Conservation (phyloP, 2,888 invertebrate genomes). For the Calameuta idolon region DNA sequence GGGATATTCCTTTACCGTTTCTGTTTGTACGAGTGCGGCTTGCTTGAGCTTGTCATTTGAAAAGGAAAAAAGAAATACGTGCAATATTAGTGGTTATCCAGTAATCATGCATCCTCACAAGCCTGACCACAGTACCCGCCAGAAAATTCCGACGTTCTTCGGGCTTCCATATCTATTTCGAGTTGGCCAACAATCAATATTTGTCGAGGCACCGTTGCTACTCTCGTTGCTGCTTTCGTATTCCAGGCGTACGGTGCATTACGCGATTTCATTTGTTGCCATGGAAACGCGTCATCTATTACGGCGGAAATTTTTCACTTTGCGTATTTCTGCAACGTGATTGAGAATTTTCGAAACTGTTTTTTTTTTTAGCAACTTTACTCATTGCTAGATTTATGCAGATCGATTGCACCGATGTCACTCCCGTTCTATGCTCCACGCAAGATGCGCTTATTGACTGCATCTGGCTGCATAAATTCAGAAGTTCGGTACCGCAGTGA, state of each 20-base stretch:
- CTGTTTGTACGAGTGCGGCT: not conserved
- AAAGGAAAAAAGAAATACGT: not conserved
- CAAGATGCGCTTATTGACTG: not conserved
- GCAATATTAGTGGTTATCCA: not conserved
- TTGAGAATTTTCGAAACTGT: too few species aligned
- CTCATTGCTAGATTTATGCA: not conserved
- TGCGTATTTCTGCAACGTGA: too few species aligned
- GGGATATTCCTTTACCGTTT: not conserved
- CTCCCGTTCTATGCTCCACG: not conserved
- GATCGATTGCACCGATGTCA: not conserved
- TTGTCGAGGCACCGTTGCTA: conserved; percentile 36
- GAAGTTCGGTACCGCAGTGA: not conserved
- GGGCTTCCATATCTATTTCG: conserved; percentile 65
- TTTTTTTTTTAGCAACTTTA: too few species aligned
- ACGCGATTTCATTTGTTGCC: not conserved
- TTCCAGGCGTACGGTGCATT: not conserved
- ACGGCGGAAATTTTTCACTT: not conserved
- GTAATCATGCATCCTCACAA: conserved; percentile 9
- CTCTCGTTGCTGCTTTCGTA: conserved; percentile 3
- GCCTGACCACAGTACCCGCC: conserved; percentile 29
- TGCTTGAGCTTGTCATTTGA: not conserved
- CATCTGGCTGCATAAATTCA: not conserved
- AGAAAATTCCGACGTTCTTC: conserved; percentile 63
- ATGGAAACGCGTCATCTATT: not conserved
- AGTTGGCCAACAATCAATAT: conserved; percentile 61